Evolutionary conservation across 2,888 invertebrate genomes (phyloP).

Genomic region (Lordiphosa andalusiaca): DNA sequence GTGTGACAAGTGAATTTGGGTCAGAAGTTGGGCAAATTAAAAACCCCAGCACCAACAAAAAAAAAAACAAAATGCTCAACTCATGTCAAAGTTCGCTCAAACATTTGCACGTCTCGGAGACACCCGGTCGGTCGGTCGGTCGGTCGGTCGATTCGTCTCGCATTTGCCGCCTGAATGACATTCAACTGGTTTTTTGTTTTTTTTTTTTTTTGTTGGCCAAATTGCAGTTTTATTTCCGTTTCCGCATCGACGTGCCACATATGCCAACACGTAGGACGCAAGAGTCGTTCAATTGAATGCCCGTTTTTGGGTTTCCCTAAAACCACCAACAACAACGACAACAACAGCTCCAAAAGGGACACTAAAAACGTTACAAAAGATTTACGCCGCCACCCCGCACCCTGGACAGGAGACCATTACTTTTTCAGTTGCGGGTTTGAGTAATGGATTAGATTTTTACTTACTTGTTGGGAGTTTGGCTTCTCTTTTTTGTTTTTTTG

Average conservation of each 20-base stretch:
- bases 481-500: too few relatives aligned
- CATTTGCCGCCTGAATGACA: conserved; percentile 50
- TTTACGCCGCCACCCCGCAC: conserved; percentile 47
- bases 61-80: neutral
- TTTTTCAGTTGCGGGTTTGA: conserved; percentile 66
- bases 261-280: conserved; percentile 46
- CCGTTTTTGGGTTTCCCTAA: neutral
- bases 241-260: conserved; percentile 54
- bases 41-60: conserved; percentile 25
- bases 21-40: conserved; percentile 69
- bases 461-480: conserved; percentile 52
- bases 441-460: conserved; percentile 74
- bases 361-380: conserved; percentile 67
- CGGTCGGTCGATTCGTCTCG: conserved; percentile 50
- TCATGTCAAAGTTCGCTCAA: conserved; percentile 36
- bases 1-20: conserved; percentile 72
- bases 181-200: conserved; percentile 58
- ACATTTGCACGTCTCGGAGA: conserved; percentile 43
- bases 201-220: conserved; percentile 23
- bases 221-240: conserved; percentile 69
- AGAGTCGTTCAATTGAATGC: conserved; percentile 45
- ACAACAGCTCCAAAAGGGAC: conserved; percentile 34
- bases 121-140: conserved; percentile 4
- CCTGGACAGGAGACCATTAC: conserved; percentile 42
- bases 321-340: neutral